phyloP scores from a whole-genome alignment of 2,888 invertebrate species.

The Cremastinae sp. region DNA sequence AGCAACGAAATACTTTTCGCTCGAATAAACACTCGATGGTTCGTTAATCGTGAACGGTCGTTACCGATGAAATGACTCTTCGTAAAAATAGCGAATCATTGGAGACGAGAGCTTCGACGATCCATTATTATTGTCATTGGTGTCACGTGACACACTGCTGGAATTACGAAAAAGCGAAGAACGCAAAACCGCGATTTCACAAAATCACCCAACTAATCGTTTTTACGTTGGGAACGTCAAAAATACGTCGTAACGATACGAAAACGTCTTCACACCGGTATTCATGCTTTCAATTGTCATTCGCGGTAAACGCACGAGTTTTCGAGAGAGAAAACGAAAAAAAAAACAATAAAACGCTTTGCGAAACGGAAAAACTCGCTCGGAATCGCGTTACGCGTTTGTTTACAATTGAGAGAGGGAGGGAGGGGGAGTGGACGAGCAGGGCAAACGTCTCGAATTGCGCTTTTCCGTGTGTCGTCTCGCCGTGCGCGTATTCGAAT shows the following conservation, averaged over 20 bases:
- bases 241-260: constrained; percentile 24
- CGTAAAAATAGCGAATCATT: background rate
- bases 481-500: background rate
- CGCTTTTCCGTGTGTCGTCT: background rate
- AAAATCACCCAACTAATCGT: background rate
- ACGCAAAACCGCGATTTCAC: constrained; percentile 4
- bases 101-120: background rate
- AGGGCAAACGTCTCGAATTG: background rate
- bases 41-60: background rate
- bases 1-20: too few species aligned
- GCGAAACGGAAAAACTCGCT: background rate
- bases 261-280: background rate
- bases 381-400: background rate
- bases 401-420: background rate
- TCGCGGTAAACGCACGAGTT: background rate
- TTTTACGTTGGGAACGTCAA: background rate
- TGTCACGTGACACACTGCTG: background rate
- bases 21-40: background rate
- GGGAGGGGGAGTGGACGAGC: too few species aligned
- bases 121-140: constrained; percentile 11
- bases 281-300: constrained; percentile 33
- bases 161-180: too few species aligned
- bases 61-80: constrained; percentile 1
- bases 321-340: background rate
- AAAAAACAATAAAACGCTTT: background rate